Evolutionary conservation across 2,113 vertebrate genomes (phyloP).

Genomic region (Mandrillus leucophaeus): DNA sequence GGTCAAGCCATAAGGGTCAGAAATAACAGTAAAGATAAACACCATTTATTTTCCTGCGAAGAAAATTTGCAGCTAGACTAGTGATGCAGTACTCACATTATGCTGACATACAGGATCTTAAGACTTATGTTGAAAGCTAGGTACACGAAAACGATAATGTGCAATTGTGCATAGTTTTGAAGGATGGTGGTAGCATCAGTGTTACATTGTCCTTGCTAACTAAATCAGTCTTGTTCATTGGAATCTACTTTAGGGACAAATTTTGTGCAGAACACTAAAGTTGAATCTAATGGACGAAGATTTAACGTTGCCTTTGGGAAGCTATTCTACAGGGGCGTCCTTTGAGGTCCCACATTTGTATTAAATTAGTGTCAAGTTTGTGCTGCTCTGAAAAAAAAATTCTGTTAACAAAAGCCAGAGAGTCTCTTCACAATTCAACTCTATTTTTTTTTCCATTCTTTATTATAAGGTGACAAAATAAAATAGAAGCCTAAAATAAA

Average conservation of each 20-base stretch:
- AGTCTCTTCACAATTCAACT: not conserved
- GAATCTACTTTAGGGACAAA: slow-evolving; percentile 32
- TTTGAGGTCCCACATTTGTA: slow-evolving; percentile 42
- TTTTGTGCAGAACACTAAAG: slow-evolving; percentile 24
- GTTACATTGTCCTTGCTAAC: slow-evolving; percentile 66
- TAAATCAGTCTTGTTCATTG: slow-evolving; percentile 68
- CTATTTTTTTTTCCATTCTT: not conserved
- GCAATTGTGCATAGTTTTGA: slow-evolving; percentile 64
- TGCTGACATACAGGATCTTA: slow-evolving; percentile 64
- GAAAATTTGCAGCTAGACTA: slow-evolving; percentile 45
- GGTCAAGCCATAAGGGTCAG: slow-evolving; percentile 33
- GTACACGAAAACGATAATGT: slow-evolving; percentile 59
- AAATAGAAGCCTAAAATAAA: not conserved
- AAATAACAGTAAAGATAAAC: slow-evolving; percentile 67
- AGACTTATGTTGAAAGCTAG: slow-evolving; percentile 64
- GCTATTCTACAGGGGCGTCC: slow-evolving; percentile 8
- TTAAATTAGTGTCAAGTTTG: slow-evolving; percentile 46
- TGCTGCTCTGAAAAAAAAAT: not conserved
- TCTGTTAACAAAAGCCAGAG: not conserved
- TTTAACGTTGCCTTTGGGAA: slow-evolving; percentile 61
- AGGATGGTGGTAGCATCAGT: slow-evolving; percentile 40
- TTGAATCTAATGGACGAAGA: slow-evolving; percentile 50
- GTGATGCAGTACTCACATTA: slow-evolving; percentile 53
- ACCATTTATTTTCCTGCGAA: slow-evolving; percentile 68
- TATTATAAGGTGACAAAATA: not conserved